Percentiles rank a stretch among this genome's conserved stretches.
Conservation (phyloP, 2,888 invertebrate species). For the Andrena minutula region DNA sequence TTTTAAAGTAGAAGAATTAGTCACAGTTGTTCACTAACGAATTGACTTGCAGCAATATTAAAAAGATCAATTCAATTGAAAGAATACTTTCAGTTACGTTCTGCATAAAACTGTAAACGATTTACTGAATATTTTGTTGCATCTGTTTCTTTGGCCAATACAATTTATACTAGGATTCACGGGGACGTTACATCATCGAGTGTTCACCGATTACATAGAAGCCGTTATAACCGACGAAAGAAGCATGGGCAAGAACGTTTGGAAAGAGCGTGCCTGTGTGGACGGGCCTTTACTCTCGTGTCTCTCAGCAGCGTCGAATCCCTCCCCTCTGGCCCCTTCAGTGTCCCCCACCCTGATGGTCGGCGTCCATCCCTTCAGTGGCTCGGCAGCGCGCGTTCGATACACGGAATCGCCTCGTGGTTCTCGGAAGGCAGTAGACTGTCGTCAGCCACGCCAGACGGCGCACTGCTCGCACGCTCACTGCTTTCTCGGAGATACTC, state of each 20-base stretch:
- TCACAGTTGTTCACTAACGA: too few relatives aligned
- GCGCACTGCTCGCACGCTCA: slow-evolving; percentile 81
- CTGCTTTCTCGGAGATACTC: slow-evolving; percentile 67
- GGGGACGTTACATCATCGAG: not conserved
- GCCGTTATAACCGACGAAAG: slow-evolving; percentile 25
- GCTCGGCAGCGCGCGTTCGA: slow-evolving; percentile 79
- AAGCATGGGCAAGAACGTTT: not conserved
- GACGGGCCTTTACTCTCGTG: slow-evolving; percentile 36
- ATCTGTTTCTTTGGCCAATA: too few relatives aligned
- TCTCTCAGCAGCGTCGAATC: slow-evolving; percentile 42
- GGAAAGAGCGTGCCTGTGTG: slow-evolving; percentile 21
- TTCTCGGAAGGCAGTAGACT: slow-evolving; percentile 84
- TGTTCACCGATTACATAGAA: slow-evolving; percentile 10
- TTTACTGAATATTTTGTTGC: too few relatives aligned
- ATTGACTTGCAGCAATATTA: too few relatives aligned
- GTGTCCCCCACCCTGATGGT: slow-evolving; percentile 35
- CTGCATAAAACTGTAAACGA: too few relatives aligned
- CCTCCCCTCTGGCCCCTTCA: slow-evolving; percentile 33
- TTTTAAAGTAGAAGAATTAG: too few relatives aligned
- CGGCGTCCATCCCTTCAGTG: slow-evolving; percentile 70
- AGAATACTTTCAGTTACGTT: too few relatives aligned
- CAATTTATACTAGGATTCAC: too few relatives aligned
- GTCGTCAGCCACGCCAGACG: slow-evolving; percentile 84
- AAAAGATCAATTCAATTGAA: too few relatives aligned
- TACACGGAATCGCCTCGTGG: slow-evolving; percentile 84